Evolutionary conservation across 2,113 vertebrate species (phyloP), one percentile per base, ranked within the genome.

Genomic region (Meleagris gallopavo): DNA sequence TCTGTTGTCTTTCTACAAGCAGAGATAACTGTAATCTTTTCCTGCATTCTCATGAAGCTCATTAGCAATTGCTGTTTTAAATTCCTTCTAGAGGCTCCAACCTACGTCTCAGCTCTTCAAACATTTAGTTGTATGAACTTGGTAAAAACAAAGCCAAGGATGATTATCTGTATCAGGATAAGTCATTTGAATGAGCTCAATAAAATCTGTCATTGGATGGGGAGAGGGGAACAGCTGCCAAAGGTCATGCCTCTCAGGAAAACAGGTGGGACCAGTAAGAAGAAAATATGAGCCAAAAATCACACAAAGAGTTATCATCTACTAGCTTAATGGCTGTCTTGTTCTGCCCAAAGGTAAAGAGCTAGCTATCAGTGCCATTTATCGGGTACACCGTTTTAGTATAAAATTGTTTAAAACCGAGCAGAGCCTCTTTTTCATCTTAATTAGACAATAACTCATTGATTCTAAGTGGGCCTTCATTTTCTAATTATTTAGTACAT

Each of bases 361-460:
- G 36, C 24, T 67, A 76, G 88, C 89, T 97, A 96, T 97, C 89
- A 89, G 74, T 2, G 0, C 79, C 88, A 97, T 97, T 97, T 96
- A 96, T 97, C 95, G 90, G 84, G 93, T 83, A 65, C 21, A 75
- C 46, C 76, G 27, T 92, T 97, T 96, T 96, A 90, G 86, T 83
- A 84, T 83, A 97, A 95, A 92, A 91, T 97, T 97, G 95, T 97
- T 97, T 97, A 61, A 96, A 95, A 92, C 78, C 77, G 73, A 69
- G 80, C 81, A 93, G 81, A 94, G 81, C 34, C 86, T 57, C 34
- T 94, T 96, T 93, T 92, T 96, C 89, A 94, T 97, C 88, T 77
- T 97, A 97, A 97, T 97, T 95, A 97, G 96, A 96, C 95, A 97
- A 80, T 97, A 97, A 93, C 72, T 81, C 94, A 95, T 84, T 95